Percentiles rank a stretch among this genome's conserved stretches.
Conservation (phyloP, 2,113 vertebrate genomes). For the Dicentrarchus labrax region DNA sequence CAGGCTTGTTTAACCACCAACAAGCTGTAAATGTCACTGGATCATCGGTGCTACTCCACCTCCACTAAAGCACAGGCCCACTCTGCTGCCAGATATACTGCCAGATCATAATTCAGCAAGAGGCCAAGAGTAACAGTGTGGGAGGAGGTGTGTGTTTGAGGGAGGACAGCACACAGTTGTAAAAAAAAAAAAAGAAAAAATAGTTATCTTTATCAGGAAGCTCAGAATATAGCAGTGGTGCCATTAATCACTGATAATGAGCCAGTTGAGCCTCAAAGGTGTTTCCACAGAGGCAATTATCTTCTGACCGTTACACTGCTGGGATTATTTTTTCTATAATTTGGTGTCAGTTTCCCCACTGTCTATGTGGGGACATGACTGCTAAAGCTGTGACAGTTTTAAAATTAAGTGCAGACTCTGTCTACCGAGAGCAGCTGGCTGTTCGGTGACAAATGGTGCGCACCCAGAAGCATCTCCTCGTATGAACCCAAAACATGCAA, state of each 20-base stretch:
- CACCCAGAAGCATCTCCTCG: not conserved
- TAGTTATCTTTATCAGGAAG: not conserved
- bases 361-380: not conserved
- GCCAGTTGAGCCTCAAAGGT: constrained; percentile 2
- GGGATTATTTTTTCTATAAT: not conserved
- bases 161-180: not conserved
- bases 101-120: not conserved
- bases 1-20: constrained; percentile 33
- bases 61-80: constrained; percentile 30
- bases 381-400: not conserved
- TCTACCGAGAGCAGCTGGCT: not conserved
- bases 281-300: not conserved
- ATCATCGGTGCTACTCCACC: constrained; percentile 18
- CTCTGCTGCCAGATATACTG: constrained; percentile 3
- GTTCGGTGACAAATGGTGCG: not conserved
- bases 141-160: constrained; percentile 35
- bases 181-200: not conserved
- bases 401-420: not conserved
- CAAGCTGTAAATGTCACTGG: constrained; percentile 1
- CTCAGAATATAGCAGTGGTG: constrained; percentile 13
- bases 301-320: not conserved
- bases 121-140: constrained; percentile 31
- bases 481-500: not conserved
- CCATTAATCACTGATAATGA: constrained; percentile 24
- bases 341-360: not conserved